Evolutionary conservation across 2,888 invertebrate species (phyloP), one percentile per base, ranked within the genome.

Genomic region (Allygus modestus): DNA sequence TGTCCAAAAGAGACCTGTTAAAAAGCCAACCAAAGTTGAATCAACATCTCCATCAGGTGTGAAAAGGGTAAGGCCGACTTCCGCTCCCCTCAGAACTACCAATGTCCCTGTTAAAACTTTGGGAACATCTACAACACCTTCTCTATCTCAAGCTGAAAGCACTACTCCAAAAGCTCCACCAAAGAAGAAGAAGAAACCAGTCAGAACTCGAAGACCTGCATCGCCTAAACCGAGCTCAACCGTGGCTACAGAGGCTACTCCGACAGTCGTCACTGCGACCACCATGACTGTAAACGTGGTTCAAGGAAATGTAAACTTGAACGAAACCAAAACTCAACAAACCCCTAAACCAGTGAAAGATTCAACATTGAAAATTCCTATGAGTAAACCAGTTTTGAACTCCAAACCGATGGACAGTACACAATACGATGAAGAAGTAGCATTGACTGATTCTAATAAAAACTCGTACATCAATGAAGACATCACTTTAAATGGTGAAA

Each of bases 251-350:
- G 73, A 85, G 28, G 86, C 83, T 28, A 61, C 79, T n/a, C 82
- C 65, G 58, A 87, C 86, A 20, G 85, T 87, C 4, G 86, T 87
- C 31, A 88, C 88, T 1, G 87, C 88, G 0, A 88, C 88, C 0
- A 86, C 88, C n/a, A 86, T 87, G 84, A 87, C 87, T 9, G 86
- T 88, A 20, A 87, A 85, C 69, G 87, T 87, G 15, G 86, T 88
- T 0, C 86, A 87, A 65, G 85, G 84, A 12, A 61, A 77, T 12
- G 26, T 77, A 7, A 77, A 51, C 28, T 17, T 77, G 17, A 77
- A 77, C 28, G 51, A 77, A 26, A 51, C 77, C 15, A 77, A 43
- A 26, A 2, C 31, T 51, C 77, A 43, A n/a, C 1, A 43, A 28
- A 28, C 4, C 5, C 28, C 12, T n/a, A 77, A 77, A 1, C 26